Base-by-base conservation (phyloP, 2,113 vertebrate species). In the Phyllostomus hastatus region DNA sequence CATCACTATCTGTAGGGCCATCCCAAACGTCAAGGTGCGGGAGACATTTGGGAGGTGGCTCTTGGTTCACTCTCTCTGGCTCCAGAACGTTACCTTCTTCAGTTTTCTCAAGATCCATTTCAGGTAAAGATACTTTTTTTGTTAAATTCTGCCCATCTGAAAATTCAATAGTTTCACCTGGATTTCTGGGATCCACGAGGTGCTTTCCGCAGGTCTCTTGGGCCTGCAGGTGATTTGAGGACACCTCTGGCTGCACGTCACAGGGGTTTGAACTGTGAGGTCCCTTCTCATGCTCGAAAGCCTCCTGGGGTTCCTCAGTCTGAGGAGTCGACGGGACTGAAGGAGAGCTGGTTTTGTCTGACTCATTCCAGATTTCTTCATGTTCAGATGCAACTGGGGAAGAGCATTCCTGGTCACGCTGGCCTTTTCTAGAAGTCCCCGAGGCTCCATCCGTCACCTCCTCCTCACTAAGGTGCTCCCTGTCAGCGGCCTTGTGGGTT, bases 21-120 rank as follows among this genome's bases (percentile, higher is more conserved):
- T 98, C 98, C 98, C 98, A 98, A 97, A 98, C 67, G 85, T 97
- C 97, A 73, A 98, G 93, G 52, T 91, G 98, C 96, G 98, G 98
- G 20, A 98, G 98, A 89, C 98, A 96, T 91, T 95, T 97, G 73
- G 59, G 89, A 94, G 90, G 64, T 70, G 26, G 81, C 26, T 69
- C 66, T 96, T 79, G 83, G 66, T 57, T 95, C 35, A 59, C 31
- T 80, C 92, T 97, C 69, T 66, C 52, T 31, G 80, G 70, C 52
- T 96, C 96, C 52, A 94, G 82, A 97, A 93, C 19, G 50, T 94
- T 91, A 86, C 35, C 26, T 69, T 80, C 95, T 95, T 97, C 93
- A 73, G 64, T 98, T 97, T 28, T 91, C 66, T 95, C 94, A 80
- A 95, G 95, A 95, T 26, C 57, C 90, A 84, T 73, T 91, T 98